phyloP scores from a whole-genome alignment of 2,113 vertebrate species.

The Murina feae region DNA sequence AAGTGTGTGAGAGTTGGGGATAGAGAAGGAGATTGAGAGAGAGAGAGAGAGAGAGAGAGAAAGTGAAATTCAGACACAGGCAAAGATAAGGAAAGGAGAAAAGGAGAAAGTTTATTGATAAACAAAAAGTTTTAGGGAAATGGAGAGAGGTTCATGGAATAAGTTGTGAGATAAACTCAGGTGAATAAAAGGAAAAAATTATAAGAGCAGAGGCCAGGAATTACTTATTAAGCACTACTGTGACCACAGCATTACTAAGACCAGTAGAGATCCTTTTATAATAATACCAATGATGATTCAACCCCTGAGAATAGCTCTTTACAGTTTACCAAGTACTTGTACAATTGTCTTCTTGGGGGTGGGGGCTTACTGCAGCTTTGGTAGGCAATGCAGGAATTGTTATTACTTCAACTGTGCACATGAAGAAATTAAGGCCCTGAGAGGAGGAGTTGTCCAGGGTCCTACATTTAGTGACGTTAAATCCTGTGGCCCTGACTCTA shows the following conservation, averaged over 20 bases:
- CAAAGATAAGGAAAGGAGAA: neutral
- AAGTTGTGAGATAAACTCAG: rapidly evolving
- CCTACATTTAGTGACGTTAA: neutral
- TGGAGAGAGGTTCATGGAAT: neutral
- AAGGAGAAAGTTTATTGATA: neutral
- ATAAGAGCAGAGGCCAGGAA: neutral
- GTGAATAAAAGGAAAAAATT: neutral
- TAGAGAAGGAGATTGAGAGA: neutral
- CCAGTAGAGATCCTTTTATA: neutral
- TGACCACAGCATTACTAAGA: neutral
- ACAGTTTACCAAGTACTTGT: neutral
- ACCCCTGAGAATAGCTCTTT: neutral
- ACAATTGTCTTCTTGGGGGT: neutral
- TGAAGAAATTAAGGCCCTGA: neutral
- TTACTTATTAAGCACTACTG: neutral
- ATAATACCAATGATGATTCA: neutral
- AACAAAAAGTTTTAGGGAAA: neutral
- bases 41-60: neutral
- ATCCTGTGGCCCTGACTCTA: neutral
- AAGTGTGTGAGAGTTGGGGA: slow-evolving; percentile 42
- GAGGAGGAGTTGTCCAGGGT: neutral
- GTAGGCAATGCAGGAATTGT: neutral
- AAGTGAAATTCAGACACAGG: neutral
- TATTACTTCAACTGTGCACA: neutral
- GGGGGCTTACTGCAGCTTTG: neutral